Conservation (phyloP, 2,113 vertebrate genomes). For the Coryphaenoides rupestris region DNA sequence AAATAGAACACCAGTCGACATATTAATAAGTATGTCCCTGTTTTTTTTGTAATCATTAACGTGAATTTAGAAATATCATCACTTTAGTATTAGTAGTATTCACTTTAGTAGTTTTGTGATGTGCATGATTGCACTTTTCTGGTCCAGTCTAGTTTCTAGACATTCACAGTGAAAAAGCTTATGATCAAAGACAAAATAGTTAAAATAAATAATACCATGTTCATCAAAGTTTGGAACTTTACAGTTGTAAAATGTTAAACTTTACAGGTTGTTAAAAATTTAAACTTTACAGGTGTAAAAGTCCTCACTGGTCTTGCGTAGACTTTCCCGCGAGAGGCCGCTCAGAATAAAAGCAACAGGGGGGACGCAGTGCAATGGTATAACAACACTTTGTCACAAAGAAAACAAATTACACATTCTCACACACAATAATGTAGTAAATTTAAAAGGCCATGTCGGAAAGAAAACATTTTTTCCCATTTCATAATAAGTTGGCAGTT, state of each 20-base stretch:
- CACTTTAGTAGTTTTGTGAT: slow-evolving; percentile 21
- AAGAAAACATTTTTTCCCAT: slow-evolving; percentile 34
- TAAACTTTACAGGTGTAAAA: slow-evolving; percentile 13
- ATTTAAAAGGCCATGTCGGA: slow-evolving; percentile 62
- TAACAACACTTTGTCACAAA: slow-evolving; percentile 55
- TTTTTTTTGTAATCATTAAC: slow-evolving; percentile 5
- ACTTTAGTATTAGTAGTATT: slow-evolving; percentile 23
- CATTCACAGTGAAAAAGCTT: slow-evolving; percentile 30
- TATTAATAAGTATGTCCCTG: slow-evolving; percentile 33
- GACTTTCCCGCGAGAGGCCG: too few relatives aligned
- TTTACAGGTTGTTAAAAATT: slow-evolving; percentile 10
- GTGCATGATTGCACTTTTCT: slow-evolving; percentile 18
- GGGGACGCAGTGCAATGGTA: slow-evolving; percentile 37
- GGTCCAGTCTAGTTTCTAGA: slow-evolving; percentile 30
- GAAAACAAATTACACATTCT: slow-evolving; percentile 32
- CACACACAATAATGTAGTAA: slow-evolving; percentile 47
- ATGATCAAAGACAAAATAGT: slow-evolving; percentile 37
- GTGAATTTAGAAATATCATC: slow-evolving; percentile 19
- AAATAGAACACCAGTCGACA: slow-evolving; percentile 2
- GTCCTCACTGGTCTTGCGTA: slow-evolving; percentile 16
- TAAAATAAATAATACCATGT: slow-evolving; percentile 32
- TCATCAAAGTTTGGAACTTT: slow-evolving; percentile 19
- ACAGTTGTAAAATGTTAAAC: background rate
- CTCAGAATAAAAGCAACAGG: slow-evolving; percentile 39
- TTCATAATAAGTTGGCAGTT: slow-evolving; percentile 56